These are phyloP conservation scores for Tokudaia muenninki DNA, from an alignment of 2,797 vertebrate genomes.

Conservation along the genomic window DNA sequence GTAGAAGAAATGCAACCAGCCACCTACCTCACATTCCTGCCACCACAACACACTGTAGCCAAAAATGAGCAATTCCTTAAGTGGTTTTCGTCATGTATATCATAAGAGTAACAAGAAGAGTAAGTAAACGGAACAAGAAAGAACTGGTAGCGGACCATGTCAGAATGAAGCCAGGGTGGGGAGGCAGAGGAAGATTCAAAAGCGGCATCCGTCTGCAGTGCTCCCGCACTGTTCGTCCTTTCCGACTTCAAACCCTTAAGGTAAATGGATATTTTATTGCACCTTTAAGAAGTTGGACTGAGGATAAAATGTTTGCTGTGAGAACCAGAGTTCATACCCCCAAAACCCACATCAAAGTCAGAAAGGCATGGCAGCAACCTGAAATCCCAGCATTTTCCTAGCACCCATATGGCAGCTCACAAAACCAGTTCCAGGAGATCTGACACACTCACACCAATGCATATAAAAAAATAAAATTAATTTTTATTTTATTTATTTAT, in stretches of 20 bases:
- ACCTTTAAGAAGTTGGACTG: neutral
- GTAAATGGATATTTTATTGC: slow-evolving; percentile 4
- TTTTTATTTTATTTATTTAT: too few species aligned
- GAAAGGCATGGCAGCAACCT: neutral
- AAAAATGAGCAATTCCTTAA: neutral
- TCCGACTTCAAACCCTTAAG: slow-evolving; percentile 13
- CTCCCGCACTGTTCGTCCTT: neutral
- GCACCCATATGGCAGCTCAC: neutral
- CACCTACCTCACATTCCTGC: neutral
- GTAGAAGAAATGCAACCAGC: neutral
- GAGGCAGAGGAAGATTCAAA: neutral
- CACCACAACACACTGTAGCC: neutral
- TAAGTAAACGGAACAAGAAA: neutral
- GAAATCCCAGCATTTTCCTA: neutral
- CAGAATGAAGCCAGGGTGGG: slow-evolving; percentile 19
- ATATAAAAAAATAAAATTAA: neutral
- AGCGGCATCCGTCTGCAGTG: neutral
- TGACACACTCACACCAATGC: neutral
- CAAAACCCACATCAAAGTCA: neutral
- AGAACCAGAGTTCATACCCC: neutral
- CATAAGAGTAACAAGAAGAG: neutral
- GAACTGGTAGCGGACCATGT: slow-evolving; percentile 24
- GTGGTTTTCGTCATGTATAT: neutral
- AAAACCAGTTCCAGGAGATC: neutral
- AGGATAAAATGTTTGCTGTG: neutral